Conservation (phyloP, 2,113 vertebrate species). For the Marcusenius ussheri region DNA sequence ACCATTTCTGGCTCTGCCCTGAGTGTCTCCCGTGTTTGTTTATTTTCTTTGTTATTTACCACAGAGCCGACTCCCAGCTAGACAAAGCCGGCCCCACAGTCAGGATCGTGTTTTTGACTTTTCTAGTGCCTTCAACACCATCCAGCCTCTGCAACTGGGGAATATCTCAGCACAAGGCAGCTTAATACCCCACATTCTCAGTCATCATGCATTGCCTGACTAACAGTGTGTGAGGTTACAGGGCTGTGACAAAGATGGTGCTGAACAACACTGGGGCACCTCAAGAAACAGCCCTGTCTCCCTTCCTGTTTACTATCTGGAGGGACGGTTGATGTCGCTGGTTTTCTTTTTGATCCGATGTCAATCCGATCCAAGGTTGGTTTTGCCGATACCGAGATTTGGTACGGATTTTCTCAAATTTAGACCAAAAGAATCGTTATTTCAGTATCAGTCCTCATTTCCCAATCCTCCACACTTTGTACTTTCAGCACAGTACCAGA, state of each 20-base stretch:
- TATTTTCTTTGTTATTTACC: not conserved
- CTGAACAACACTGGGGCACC: not conserved
- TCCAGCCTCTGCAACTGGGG: not conserved
- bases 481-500: not conserved
- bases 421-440: not conserved
- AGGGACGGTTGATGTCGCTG: not conserved
- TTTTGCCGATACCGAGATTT: not conserved
- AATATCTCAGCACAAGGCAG: not conserved
- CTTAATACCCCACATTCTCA: not conserved
- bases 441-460: not conserved
- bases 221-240: not conserved
- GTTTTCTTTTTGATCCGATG: not conserved
- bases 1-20: not conserved
- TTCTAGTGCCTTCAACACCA: not conserved
- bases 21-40: not conserved
- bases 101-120: not conserved
- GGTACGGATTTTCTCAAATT: not conserved
- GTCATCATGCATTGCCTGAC: not conserved
- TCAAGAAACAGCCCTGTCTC: not conserved
- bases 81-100: not conserved
- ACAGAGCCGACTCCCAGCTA: no score
- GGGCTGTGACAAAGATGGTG: not conserved
- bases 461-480: not conserved
- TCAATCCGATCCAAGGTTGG: not conserved
- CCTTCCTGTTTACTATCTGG: not conserved